Base-by-base conservation (phyloP, 2,113 vertebrate species). In the Gorsachius goisagi region DNA sequence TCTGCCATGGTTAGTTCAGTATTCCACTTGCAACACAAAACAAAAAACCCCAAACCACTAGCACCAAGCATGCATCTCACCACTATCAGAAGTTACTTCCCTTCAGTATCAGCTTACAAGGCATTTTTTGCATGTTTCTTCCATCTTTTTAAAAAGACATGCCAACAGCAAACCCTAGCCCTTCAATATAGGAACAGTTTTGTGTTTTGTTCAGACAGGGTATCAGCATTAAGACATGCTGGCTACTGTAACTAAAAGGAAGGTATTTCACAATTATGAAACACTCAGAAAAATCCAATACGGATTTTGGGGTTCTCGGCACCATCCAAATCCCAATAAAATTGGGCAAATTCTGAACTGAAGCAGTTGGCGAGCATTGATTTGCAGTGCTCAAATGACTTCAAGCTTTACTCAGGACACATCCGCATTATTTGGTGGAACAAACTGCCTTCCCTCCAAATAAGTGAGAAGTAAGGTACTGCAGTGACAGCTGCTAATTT, bases 401-500 rank as follows among this genome's bases (percentile, higher is more conserved):
- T 82, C 23, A n/a, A 30, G 32, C 68, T 80, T 92, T 59, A 59
- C 73, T 60, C n/a, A 33, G 55, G 75, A 83, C 64, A 80, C n/a
- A 59, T 44, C 56, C 86, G 90, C 90, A 80, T 6, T 52, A 80
- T 37, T 58, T 52, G 58, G 16, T 67, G 62, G 47, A 82, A 22
- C 66, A 91, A 92, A 56, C 3, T 21, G 68, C 79, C 21, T 62
- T 58, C n/a, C 41, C 24, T 58, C 55, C 8, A 5, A 88, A 72
- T 9, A 74, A 90, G 39, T 1, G 4, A 77, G 55, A 24, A 50
- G 53, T 49, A 58, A 94, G 47, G 74, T 49, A 56, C 41, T 68
- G 67, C 89, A 97, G 44, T 52, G 33, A 85, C 77, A 95, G 84
- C 55, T 91, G 89, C 62, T 85, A 47, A 83, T 91, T 89, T 91